These are phyloP conservation scores for Myotis yumanensis DNA, from an alignment of 2,113 vertebrate genomes.

Conservation along the genomic window DNA sequence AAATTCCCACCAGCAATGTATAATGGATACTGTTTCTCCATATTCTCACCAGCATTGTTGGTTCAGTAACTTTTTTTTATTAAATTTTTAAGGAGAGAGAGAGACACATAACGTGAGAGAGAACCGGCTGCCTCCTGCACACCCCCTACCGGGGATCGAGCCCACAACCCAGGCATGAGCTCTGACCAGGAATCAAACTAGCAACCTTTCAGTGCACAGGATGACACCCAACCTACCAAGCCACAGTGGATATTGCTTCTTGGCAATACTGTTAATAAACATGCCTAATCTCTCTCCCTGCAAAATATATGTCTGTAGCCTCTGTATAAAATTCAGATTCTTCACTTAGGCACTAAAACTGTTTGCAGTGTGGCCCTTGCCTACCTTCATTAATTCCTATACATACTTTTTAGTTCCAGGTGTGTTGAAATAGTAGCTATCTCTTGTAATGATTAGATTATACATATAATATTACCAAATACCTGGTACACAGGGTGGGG, in stretches of 20 bases:
- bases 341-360: neutral
- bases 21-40: neutral
- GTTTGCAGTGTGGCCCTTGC: neutral
- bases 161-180: neutral
- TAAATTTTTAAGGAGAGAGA: neutral
- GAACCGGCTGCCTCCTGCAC: neutral
- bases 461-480: neutral
- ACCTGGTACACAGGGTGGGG: neutral
- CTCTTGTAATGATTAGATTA: neutral
- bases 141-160: neutral
- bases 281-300: neutral
- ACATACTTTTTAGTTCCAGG: neutral
- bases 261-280: neutral
- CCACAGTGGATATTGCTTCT: neutral
- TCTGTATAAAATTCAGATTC: slow-evolving; percentile 7
- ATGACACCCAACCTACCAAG: neutral
- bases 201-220: neutral
- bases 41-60: neutral
- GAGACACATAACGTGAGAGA: neutral
- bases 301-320: slow-evolving; percentile 1
- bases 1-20: neutral
- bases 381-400: neutral
- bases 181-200: neutral
- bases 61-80: neutral
- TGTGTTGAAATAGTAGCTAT: neutral